Evolutionary conservation across 2,888 invertebrate genomes (phyloP), one percentile per base, ranked within the genome.

Genomic region (Opisthograptis luteolata): DNA sequence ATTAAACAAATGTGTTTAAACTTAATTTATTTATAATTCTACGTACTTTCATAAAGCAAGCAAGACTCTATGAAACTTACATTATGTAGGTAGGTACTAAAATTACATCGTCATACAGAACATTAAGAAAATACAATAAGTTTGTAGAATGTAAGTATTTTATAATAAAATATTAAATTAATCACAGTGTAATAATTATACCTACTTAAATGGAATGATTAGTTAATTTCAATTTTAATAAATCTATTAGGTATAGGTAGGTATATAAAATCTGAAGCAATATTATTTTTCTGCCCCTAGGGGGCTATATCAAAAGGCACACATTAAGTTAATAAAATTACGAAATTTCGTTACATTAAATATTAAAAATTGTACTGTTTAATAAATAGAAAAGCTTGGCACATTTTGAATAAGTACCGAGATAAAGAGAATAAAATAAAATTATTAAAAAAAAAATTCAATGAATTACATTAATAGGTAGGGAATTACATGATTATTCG

Each of bases 131-230:
- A 73, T 76, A 79, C 70, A 70, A 37, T 43, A 27, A 73, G 72
- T 27, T 78, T 78, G 59, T 73, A 81, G 79, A 81, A 84, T 77
- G 76, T 79, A 78, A 73, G 53, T 70, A 67, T 63, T 66, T 68
- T 66, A 66, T 58, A 64, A 58, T 64, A 70, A 73, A 73, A 69
- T 70, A 81, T 87, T 81, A 87, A 87, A 81, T 87, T 81, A 87
- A 87, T 87, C 86, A 87, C 87, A 87, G 83, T 77, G 69, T 79
- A 79, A 77, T 79, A 78, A 70, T 73, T 68, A 75, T 76, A 57
- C 15, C 36, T 79, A 79, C n/a, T 12, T 17, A 25, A 15, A 34
- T 84, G 88, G 87, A 89, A 89, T 89, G 88, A 84, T 80, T 74
- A 73, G 64, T 66, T 68, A 44, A 44, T 45, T 24, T 40, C 9